Conservation (phyloP, 1,140 invertebrate genomes). For the Camponotus floridanus region DNA sequence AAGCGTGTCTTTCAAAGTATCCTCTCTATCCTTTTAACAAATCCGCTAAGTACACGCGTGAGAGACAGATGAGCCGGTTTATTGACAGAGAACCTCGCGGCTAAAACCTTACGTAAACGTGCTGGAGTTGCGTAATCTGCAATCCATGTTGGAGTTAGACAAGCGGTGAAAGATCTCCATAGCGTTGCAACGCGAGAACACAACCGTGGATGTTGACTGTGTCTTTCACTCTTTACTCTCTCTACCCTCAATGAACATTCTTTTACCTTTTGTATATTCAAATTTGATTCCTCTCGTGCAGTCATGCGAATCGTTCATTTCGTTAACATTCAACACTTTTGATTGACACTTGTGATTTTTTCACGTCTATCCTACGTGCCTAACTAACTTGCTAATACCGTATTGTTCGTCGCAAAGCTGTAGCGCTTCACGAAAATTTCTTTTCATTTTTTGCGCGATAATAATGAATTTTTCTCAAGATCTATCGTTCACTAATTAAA, state of each 20-base stretch:
- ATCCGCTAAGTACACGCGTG: background rate
- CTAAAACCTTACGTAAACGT: constrained; percentile 48
- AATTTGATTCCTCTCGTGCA: background rate
- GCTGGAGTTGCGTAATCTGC: constrained; percentile 30
- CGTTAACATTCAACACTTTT: background rate
- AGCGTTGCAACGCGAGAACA: constrained; percentile 23
- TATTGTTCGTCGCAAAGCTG: background rate
- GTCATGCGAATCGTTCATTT: constrained; percentile 6
- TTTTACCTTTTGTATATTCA: constrained; percentile 4
- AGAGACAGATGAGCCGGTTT: constrained; percentile 7
- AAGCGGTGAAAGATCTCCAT: constrained; percentile 51
- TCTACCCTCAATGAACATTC: constrained; percentile 43
- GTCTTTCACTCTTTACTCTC: background rate
- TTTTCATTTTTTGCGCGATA: constrained; percentile 25
- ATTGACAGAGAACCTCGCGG: constrained; percentile 45
- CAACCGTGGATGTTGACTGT: background rate
- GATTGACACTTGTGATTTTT: background rate
- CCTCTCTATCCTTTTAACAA: background rate
- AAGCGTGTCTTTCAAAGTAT: background rate
- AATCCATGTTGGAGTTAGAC: constrained; percentile 15
- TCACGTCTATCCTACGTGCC: background rate
- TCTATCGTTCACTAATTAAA: background rate
- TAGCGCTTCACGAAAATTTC: background rate
- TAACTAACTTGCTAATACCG: background rate
- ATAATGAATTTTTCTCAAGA: constrained; percentile 12